Evolutionary conservation across 2,797 vertebrate species (phyloP), one percentile per base, ranked within the genome.

Genomic region (Chelon auratus): DNA sequence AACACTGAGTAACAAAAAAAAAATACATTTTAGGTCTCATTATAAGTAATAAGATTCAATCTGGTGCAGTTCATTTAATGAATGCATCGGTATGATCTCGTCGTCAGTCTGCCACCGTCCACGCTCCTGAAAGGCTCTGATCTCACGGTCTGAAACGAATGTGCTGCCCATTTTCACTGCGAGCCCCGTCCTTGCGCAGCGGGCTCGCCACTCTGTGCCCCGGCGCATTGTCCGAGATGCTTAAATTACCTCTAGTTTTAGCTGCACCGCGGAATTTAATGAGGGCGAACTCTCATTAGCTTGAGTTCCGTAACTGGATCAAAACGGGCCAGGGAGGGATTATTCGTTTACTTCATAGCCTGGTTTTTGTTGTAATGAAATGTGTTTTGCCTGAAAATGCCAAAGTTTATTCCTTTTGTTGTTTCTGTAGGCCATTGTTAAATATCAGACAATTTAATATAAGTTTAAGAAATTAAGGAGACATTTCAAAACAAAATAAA

Each of bases 201-300:
- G 50, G 9, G 12, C 40, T 48, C 54, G 40, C 47, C 20, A 62
- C 9, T 47, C 51, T 22, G 30, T 3, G 13, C 40, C 22, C 40
- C 22, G 61, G 8, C 22, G 33, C 37, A 54, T 39, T 52, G 72
- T 70, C 62, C 67, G 61, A 70, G 17, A 56, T 47, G 51, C 33
- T 84, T 64, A 58, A 73, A 75, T 76, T 52, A 74, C 65, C 60
- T 77, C 55, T 33, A 67, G 65, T 78, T 78, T 78, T 50, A 60
- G 58, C 64, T 33, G 45, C 71, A 36, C 37, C 60, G 52, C 53
- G 22, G 61, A 71, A 75, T 81, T 63, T 73, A 86, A 83, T 83
- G 78, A 84, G 76, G 68, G 42, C 71, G 67, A 78, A 70, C 26
- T 73, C 59, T 80, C 88, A 87, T 84, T 85, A 87, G 73, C 30